Percentiles rank a stretch among this genome's conserved stretches.
These are phyloP conservation scores for Steinernema khuongi DNA, from an alignment of 1,140 invertebrate species.

Conservation along the genomic window DNA sequence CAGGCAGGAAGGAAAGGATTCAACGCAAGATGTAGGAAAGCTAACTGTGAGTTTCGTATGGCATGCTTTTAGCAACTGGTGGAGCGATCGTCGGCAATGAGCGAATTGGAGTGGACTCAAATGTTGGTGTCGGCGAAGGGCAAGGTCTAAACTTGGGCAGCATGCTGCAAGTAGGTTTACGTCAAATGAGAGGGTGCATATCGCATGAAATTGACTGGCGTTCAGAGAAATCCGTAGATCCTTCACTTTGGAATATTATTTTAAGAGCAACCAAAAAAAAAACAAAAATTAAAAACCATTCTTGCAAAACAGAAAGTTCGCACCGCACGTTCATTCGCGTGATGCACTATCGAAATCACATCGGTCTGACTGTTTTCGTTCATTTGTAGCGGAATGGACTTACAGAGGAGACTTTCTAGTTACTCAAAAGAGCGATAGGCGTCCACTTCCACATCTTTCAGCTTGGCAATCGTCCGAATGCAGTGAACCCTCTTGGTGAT, in stretches of 20 bases:
- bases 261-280: no score
- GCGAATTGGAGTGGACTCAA: conserved; percentile 31
- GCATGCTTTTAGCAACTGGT: conserved; percentile 23
- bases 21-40: conserved; percentile 30
- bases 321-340: no score
- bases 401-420: no score
- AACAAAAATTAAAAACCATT: no score
- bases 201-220: background rate
- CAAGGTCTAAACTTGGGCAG: conserved; percentile 31
- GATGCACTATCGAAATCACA: no score
- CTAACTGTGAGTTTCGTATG: background rate
- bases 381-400: no score
- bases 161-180: conserved; percentile 29
- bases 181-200: background rate
- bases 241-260: no score
- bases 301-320: no score
- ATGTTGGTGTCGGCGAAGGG: conserved; percentile 24
- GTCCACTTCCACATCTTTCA: no score
- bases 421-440: no score
- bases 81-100: conserved; percentile 31
- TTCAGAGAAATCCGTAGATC: no score
- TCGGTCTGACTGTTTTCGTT: no score
- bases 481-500: background rate
- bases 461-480: background rate
- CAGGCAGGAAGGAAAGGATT: conserved; percentile 22